Base-by-base conservation (phyloP, 2,888 invertebrate genomes). In the Pachycephus smyrnensis region DNA sequence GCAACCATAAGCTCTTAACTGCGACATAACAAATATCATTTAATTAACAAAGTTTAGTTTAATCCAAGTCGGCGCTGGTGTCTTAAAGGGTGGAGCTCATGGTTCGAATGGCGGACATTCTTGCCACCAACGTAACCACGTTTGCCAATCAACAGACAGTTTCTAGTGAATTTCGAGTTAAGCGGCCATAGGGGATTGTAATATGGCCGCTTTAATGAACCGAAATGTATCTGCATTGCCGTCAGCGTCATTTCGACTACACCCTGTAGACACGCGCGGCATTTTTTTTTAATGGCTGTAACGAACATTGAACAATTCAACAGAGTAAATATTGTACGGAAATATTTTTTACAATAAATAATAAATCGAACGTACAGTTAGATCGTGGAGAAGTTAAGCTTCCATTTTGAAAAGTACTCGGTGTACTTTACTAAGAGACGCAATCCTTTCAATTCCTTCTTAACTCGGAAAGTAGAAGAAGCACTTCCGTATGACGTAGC, bases 81-180 rank as follows among this genome's bases (percentile, higher is more conserved):
- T 74, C 74, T 77, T 77, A 55, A 77, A 77, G 68, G 35, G 32
- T 37, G 77, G 69, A 77, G 74, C 68, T 77, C 32, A 11, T 30
- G 31, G 77, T 36, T 35, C 11, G 32, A 35, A 35, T 33, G 35
- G 23, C 30, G 3, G 76, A 23, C 55, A 55, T 55, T 55, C 32
- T 15, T 30, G 30, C 36, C 33, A 36, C 37, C 33, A 30, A 36
- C 37, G 68, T 77, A 77, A 77, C 68, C 77, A 74, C 68, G 77
- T 77, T 77, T 69, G 69, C 77, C 74, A 77, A 77, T 77, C 77
- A 77, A 77, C 77, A 74, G 32, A 68, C 74, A 55, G 73, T 35
- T 73, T 35, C 69, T 35, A 77, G 68, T 68, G 68, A 3, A 23
- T 32, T 30, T 30, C 11, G 15, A 71, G 23, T 55, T 55, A 55